Evolutionary conservation across 2,797 vertebrate genomes (phyloP), one percentile per base, ranked within the genome.

Genomic region (Cynopterus sphinx): DNA sequence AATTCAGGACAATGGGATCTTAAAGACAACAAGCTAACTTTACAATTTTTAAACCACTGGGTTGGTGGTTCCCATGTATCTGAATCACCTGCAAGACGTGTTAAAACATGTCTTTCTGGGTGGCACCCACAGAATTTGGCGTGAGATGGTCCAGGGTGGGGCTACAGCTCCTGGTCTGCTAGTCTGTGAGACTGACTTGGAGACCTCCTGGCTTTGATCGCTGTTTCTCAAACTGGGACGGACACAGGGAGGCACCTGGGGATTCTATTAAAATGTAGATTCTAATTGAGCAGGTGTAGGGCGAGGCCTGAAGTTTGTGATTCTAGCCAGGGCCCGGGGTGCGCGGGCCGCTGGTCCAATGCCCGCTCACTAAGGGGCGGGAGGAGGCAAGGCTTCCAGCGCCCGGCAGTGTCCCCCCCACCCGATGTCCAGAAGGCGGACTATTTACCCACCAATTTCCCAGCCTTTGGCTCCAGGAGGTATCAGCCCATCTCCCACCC

Each of bases 381-480:
- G 33, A 2, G 33, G 33, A 33, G 39, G 59, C 75, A 12, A 53
- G 26, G 24, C 22, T 79, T 43, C 36, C 46, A 24, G 39, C 26
- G 2, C 15, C 4, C 1, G 2, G 5, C 49, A 26, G 43, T 0
- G 57, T 12, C 28, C 6, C 53, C 53, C 33, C 4, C 8, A 46
- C 9, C 17, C 41, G 61, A 24, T 0, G 6, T 55, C 21, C 6
- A 1, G 61, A 33, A 73, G 41, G 51, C 46, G 0, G 13, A 28
- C 24, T 16, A 4, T 28, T 39, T 67, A 51, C 5, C 17, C 59
- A 10, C 39, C 65, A 8, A 31, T 13, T 19, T 15, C 55, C 75
- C 28, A 2, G 10, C 74, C 4, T 0, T 1, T 6, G 4, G 46
- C 73, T 24, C 2, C 0, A 0, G 11, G 5, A 5, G 6, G 1